Conservation (phyloP, 1,140 invertebrate genomes). For the Mya arenaria region DNA sequence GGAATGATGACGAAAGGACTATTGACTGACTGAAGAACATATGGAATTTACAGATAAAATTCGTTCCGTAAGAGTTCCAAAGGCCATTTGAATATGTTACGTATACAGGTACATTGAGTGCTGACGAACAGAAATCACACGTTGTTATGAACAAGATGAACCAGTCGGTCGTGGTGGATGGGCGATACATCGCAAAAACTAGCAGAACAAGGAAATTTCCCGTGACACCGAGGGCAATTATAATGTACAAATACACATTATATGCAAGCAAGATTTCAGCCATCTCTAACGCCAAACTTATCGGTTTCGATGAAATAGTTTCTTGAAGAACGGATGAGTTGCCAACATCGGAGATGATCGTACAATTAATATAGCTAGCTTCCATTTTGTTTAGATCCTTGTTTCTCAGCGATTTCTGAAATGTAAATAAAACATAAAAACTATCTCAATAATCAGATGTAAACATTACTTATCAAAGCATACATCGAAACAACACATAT, state of each 20-base stretch:
- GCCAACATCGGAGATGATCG: too few species aligned
- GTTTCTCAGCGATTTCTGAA: too few species aligned
- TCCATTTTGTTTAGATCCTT: too few species aligned
- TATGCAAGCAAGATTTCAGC: neutral
- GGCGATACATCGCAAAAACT: neutral
- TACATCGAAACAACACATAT: too few species aligned
- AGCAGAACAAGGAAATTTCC: neutral
- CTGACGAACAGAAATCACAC: neutral
- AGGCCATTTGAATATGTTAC: neutral
- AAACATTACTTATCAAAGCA: too few species aligned
- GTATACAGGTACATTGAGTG: neutral
- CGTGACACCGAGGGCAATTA: neutral
- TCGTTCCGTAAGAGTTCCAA: neutral
- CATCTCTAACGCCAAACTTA: too few species aligned
- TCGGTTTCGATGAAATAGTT: too few species aligned
- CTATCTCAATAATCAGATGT: too few species aligned
- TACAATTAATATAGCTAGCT: too few species aligned
- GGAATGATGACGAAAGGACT: neutral
- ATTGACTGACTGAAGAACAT: slow-evolving; percentile 8
- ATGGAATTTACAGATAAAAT: neutral
- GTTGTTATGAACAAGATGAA: slow-evolving; percentile 1
- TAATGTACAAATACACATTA: neutral
- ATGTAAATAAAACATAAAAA: too few species aligned
- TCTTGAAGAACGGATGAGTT: too few species aligned
- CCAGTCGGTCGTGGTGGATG: slow-evolving; percentile 3